A percentile compares a stretch with the other conserved stretches of the same genome.
phyloP scores from a whole-genome alignment of 2,797 vertebrate species.

The Pantherophis vulpinus region DNA sequence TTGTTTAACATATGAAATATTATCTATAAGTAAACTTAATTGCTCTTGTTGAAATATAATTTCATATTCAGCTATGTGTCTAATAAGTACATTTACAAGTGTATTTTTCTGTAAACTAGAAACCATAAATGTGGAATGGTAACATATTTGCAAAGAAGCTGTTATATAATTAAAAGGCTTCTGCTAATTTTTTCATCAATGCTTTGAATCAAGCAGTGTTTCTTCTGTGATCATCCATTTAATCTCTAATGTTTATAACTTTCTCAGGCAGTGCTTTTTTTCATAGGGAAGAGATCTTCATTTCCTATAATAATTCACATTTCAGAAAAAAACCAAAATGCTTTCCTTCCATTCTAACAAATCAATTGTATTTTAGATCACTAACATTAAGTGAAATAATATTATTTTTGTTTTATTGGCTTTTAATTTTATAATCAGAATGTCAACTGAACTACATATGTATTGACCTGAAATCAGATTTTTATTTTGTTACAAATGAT shows the following conservation, averaged over 20 bases:
- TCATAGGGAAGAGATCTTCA: background rate
- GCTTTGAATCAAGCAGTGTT: background rate
- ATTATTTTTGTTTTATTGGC: background rate
- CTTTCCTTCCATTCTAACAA: background rate
- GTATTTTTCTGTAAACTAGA: background rate
- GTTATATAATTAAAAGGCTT: background rate
- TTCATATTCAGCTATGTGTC: background rate
- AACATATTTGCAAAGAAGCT: background rate
- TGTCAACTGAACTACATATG: background rate
- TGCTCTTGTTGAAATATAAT: background rate
- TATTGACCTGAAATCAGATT: background rate
- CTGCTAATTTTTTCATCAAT: background rate
- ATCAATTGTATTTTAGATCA: background rate
- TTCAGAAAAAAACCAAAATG: background rate
- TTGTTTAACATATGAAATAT: background rate
- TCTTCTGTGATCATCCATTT: background rate
- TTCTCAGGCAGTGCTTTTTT: background rate
- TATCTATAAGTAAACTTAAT: background rate
- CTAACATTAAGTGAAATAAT: background rate
- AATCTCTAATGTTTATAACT: background rate
- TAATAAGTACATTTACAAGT: background rate
- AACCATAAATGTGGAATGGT: background rate
- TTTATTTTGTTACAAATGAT: background rate
- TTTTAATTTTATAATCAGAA: background rate
- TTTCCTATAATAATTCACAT: background rate